Conservation (phyloP, 2,888 invertebrate species). For the Rhogogaster chlorosoma region DNA sequence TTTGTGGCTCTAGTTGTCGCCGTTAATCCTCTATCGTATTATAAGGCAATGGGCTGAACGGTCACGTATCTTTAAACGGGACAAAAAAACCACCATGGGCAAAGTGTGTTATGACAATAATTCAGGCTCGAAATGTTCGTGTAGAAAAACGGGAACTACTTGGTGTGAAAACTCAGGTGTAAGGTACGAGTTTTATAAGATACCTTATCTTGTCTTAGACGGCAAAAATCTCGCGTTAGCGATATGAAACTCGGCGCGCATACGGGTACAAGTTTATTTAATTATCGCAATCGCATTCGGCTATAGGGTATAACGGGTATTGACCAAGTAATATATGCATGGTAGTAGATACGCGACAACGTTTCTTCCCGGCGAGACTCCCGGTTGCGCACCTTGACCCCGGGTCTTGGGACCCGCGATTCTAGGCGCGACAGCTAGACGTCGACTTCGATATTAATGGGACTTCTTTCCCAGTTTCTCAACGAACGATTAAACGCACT, state of each 20-base stretch:
- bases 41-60: neutral
- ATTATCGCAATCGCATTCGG: conserved; percentile 26
- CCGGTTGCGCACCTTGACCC: conserved; percentile 45
- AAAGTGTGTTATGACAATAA: neutral
- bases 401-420: conserved; percentile 13
- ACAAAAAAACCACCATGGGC: neutral
- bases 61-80: neutral
- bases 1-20: conserved; percentile 14
- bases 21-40: neutral
- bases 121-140: neutral
- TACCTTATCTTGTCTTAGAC: neutral
- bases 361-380: conserved; percentile 8
- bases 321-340: conserved; percentile 36
- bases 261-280: conserved; percentile 1
- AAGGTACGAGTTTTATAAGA: no score
- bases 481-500: neutral
- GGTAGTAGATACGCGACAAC: conserved; percentile 27
- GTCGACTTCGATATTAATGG: conserved; percentile 46
- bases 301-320: conserved; percentile 38
- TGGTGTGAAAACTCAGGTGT: neutral
- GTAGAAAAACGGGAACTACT: neutral
- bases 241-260: neutral
- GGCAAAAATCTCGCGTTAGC: neutral
- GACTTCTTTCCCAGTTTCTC: neutral
- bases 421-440: conserved; percentile 10